Evolutionary conservation across 2,888 invertebrate genomes (phyloP).

Genomic region (Coleophora flavipennella): DNA sequence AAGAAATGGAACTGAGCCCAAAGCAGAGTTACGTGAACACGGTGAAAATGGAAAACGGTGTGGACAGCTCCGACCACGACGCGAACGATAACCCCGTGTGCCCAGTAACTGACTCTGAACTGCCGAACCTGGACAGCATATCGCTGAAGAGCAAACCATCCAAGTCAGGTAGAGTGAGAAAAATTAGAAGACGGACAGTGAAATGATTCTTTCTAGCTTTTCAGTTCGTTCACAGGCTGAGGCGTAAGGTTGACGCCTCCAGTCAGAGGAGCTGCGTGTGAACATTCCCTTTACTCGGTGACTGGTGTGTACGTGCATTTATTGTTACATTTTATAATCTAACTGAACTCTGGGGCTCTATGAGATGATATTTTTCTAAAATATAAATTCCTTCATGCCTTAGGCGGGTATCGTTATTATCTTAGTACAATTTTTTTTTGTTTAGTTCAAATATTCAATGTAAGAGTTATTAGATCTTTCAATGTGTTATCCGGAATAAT

Average conservation of each 20-base stretch:
- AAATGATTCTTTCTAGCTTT: conserved; percentile 66
- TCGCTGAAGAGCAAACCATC: conserved; percentile 44
- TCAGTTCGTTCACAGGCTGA: conserved; percentile 57
- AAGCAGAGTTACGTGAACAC: conserved; percentile 32
- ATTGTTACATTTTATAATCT: conserved; percentile 13
- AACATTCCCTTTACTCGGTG: conserved; percentile 53
- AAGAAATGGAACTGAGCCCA: conserved; percentile 40
- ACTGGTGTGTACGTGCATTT: conserved; percentile 43
- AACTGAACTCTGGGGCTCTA: conserved; percentile 20
- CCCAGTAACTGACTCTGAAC: conserved; percentile 31
- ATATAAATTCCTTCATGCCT: conserved; percentile 27
- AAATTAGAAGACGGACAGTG: conserved; percentile 47
- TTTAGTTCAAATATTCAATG: conserved; percentile 50
- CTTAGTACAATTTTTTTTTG: conserved; percentile 61
- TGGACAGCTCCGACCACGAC: conserved; percentile 54
- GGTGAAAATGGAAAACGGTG: conserved; percentile 47
- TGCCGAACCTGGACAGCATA: conserved; percentile 51
- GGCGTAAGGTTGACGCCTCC: conserved; percentile 26
- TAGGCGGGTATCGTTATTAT: conserved; percentile 41
- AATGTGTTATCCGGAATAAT: conserved; percentile 25
- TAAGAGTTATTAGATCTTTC: conserved; percentile 37
- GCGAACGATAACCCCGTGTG: conserved; percentile 45
- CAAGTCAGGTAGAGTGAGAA: conserved; percentile 50
- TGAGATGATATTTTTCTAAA: conserved; percentile 41
- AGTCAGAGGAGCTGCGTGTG: conserved; percentile 21